Percentiles rank a stretch among this genome's conserved stretches.
phyloP scores from a whole-genome alignment of 1,140 invertebrate genomes.

The Drosophila asahinai region DNA sequence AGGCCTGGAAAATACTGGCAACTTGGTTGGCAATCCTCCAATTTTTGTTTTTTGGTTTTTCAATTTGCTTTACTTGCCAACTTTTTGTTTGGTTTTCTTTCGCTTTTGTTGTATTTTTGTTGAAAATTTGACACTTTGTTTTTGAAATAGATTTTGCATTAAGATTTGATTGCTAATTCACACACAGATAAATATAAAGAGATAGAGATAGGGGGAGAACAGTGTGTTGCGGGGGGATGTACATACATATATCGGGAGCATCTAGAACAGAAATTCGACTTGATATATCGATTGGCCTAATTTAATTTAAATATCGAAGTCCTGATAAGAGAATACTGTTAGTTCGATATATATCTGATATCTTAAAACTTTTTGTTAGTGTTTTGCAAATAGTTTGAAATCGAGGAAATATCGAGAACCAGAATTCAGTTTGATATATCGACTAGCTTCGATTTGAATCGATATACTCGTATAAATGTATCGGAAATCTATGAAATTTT shows the following conservation, averaged over 20 bases:
- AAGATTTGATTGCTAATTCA: conserved; percentile 39
- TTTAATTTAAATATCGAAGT: neutral
- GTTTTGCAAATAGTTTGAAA: too few species aligned
- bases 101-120: conserved; percentile 8
- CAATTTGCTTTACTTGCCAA: conserved; percentile 25
- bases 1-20: conserved; percentile 53
- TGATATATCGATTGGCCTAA: neutral
- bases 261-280: neutral
- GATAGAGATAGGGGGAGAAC: conserved; percentile 11
- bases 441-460: too few species aligned
- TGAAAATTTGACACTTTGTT: conserved; percentile 69
- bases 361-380: too few species aligned
- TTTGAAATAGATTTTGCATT: conserved; percentile 42
- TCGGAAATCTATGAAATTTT: too few species aligned
- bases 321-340: neutral
- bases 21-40: conserved; percentile 52
- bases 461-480: too few species aligned
- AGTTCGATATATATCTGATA: neutral
- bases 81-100: conserved; percentile 20
- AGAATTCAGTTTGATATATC: too few species aligned
- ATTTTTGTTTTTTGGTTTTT: conserved; percentile 10
- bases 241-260: neutral
- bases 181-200: conserved; percentile 32
- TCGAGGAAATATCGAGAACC: too few species aligned
- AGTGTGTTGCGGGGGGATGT: conserved; percentile 8